These are phyloP conservation scores for Lepidochitona cinerea DNA, from an alignment of 2,888 invertebrate species.

Conservation along the genomic window DNA sequence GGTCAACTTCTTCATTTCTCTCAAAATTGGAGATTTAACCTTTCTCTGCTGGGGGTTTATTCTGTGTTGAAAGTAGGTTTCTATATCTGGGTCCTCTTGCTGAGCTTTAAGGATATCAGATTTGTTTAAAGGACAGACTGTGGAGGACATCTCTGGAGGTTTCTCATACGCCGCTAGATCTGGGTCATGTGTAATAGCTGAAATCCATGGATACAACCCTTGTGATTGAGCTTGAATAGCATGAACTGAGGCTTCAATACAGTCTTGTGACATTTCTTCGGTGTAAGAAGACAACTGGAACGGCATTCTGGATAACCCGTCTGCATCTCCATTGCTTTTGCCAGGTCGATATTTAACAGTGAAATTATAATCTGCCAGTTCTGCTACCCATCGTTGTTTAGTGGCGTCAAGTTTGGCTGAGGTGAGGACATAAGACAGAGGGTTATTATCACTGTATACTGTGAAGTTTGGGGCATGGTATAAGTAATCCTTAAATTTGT, in stretches of 20 bases:
- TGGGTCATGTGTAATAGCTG: background rate
- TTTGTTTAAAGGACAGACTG: background rate
- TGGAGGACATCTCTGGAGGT: background rate
- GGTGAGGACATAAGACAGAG: background rate
- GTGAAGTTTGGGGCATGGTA: background rate
- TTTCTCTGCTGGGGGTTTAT: background rate
- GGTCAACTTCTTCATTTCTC: background rate
- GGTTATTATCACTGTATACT: background rate
- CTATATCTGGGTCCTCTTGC: background rate
- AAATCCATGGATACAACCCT: background rate
- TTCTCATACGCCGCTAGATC: background rate
- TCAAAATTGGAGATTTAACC: background rate
- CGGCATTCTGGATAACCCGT: background rate
- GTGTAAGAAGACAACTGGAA: no score
- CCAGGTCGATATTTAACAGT: background rate
- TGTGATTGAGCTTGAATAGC: background rate
- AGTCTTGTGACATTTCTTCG: background rate
- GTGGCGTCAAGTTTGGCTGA: background rate
- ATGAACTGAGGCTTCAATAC: background rate
- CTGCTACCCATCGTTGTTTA: background rate
- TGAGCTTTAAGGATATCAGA: background rate
- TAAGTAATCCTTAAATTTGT: background rate
- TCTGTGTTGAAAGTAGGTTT: background rate
- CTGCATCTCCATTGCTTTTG: background rate
- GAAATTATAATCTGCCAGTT: background rate